A percentile compares a stretch with the other conserved stretches of the same genome.
phyloP scores from a whole-genome alignment of 2,113 vertebrate species.

The Malurus elegans region DNA sequence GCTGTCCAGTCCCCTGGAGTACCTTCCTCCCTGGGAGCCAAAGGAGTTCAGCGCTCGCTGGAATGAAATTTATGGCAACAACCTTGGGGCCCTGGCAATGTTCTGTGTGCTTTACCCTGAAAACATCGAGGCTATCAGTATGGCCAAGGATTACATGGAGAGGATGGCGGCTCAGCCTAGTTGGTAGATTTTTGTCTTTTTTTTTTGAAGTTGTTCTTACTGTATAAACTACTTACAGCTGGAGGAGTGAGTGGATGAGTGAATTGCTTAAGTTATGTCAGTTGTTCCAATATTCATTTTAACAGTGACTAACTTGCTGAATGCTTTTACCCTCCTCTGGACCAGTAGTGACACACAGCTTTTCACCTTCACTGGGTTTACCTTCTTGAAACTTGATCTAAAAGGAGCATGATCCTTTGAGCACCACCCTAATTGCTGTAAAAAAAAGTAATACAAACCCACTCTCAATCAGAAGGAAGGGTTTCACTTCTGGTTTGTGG shows the following conservation, averaged over 20 bases:
- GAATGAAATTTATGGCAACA: conserved; percentile 98
- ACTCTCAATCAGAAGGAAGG: background rate
- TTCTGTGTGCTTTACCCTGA: conserved; percentile 95
- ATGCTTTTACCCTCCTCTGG: background rate
- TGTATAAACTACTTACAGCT: background rate
- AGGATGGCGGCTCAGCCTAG: conserved; percentile 99
- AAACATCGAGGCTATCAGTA: conserved; percentile 83
- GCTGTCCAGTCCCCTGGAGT: conserved; percentile 86
- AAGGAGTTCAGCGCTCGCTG: conserved; percentile 91
- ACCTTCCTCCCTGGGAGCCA: conserved; percentile 93
- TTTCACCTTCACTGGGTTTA: background rate
- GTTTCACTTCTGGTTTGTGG: background rate
- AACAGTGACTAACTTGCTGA: background rate
- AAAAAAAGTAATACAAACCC: background rate
- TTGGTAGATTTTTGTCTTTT: conserved; percentile 92
- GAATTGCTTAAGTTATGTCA: background rate
- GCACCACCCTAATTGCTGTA: background rate
- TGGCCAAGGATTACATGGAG: conserved; percentile 97
- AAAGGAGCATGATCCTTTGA: background rate
- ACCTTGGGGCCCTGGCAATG: conserved; percentile 92
- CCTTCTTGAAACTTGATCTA: background rate
- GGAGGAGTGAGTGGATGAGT: background rate
- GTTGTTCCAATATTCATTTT: background rate
- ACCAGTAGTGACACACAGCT: background rate
- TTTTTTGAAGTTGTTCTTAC: conserved; percentile 60